Percentiles rank a stretch among this genome's conserved stretches.
phyloP scores from a whole-genome alignment of 35 echinoderm and acorn worm genomes.

The Eucidaris tribuloides region DNA sequence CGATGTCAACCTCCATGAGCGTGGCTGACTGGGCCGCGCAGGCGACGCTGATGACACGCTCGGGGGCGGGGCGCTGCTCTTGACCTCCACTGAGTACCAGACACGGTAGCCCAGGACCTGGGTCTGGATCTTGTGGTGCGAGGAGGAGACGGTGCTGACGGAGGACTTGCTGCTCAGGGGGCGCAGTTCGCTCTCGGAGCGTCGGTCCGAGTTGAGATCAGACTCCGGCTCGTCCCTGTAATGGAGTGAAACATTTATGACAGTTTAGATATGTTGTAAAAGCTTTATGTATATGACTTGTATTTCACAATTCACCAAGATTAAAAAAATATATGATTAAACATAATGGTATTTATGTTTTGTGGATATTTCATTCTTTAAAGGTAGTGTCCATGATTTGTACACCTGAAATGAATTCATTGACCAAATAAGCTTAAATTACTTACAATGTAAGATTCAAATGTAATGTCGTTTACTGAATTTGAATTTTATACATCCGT shows the following conservation, averaged over 20 bases:
- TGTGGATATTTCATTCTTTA: no score
- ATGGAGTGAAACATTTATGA: background rate
- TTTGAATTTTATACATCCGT: no score
- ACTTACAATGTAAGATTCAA: no score
- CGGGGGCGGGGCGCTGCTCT: constrained; percentile 53
- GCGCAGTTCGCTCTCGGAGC: background rate
- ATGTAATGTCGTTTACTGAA: no score
- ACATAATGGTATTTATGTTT: no score
- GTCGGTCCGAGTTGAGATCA: constrained; percentile 19
- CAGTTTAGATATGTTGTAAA: no score
- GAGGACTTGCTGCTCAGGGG: constrained; percentile 63
- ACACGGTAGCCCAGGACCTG: constrained; percentile 70
- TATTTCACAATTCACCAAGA: no score
- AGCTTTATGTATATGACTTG: no score
- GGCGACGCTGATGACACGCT: constrained; percentile 56
- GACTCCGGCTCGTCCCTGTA: constrained; percentile 30
- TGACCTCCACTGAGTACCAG: constrained; percentile 84
- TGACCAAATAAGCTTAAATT: no score
- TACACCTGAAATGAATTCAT: no score
- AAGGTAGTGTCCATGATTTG: no score
- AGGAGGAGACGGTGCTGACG: background rate
- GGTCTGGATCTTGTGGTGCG: constrained; percentile 29
- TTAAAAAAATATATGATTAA: no score
- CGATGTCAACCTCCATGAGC: constrained; percentile 87
- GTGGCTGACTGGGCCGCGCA: constrained; percentile 93